phyloP scores from a whole-genome alignment of 2,113 vertebrate species.

The Phylloscopus trochiloides region DNA sequence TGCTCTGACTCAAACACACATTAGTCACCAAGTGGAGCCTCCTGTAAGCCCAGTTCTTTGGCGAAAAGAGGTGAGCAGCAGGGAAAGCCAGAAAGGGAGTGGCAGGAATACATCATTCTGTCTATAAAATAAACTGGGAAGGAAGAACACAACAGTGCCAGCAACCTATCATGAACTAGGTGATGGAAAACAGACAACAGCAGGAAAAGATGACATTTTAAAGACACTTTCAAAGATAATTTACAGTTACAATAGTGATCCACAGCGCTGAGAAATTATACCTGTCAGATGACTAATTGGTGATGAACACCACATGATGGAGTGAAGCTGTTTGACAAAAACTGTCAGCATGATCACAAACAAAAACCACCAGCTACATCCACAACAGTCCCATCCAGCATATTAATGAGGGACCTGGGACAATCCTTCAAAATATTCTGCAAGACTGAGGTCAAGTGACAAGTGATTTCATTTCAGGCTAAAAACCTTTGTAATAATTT shows the following conservation, averaged over 20 bases:
- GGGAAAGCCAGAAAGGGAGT: neutral
- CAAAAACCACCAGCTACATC: neutral
- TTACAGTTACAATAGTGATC: constrained; percentile 5
- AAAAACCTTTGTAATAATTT: neutral
- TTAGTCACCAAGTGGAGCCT: neutral
- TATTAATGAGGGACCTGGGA: neutral
- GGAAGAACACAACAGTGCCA: neutral
- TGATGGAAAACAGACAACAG: constrained; percentile 1
- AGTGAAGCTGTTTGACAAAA: constrained; percentile 12
- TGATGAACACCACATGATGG: constrained; percentile 43
- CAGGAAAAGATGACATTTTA: neutral
- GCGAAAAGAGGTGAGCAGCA: neutral
- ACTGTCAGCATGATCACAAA: constrained; percentile 29
- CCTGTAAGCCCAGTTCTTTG: neutral
- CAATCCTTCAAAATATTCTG: neutral
- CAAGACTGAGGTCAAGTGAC: neutral
- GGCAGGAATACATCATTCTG: neutral
- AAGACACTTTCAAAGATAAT: neutral
- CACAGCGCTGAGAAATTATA: constrained; percentile 40
- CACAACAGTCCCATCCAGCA: neutral
- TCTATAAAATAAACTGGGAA: neutral
- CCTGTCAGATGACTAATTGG: constrained; percentile 58
- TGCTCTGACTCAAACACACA: neutral
- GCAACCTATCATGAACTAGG: neutral
- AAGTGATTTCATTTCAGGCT: neutral